Evolutionary conservation across 2,797 vertebrate species (phyloP), one percentile per base, ranked within the genome.

Genomic region (Eptatretus atami): DNA sequence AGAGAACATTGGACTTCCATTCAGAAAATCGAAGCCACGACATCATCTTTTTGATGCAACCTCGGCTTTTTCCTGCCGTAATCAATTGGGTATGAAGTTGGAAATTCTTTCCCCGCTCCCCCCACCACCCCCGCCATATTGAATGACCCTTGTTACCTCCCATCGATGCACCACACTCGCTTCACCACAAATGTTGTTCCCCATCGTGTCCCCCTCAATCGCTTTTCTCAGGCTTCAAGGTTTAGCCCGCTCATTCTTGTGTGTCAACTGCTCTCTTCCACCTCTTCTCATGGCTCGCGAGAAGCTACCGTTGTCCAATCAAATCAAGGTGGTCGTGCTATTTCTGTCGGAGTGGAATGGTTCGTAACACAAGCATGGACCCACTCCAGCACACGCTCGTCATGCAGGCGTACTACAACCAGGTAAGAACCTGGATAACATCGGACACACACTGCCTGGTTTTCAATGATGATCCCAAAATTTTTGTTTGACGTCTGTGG

Each of bases 191-290:
- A 15, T 53, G 65, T 2, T 53, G 65, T 2, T 9, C 69, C 63
- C 65, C 63, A 3, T 67, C 64, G 73, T 77, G 65, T 73, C 71
- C 82, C 75, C 77, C 78, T 74, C 72, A 79, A 68, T 82, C 80
- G 70, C 74, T n/a, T 78, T 61, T 78, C 77, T 72, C 74, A 76
- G 15, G 81, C 90, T n/a, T 76, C 87, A 92, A 74, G 87, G 31
- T 44, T 44, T n/a, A n/a, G n/a, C 31, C 31, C 31, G 31, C 31
- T 44, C 31, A 44, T n/a, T 44, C 31, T 8, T 44, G 31, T 44
- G 31, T 44, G 31, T 8, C 31, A 44, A 61, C 57, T 61, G 57
- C 57, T 61, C n/a, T n/a, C 57, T 10, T 24, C 57, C 57, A 25
- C 57, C 57, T n/a, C 57, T 61, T 24, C 15, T 61, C 15, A 61